Evolutionary conservation across 2,113 vertebrate species (phyloP).

Genomic region (Brachypodius melanocephalos): DNA sequence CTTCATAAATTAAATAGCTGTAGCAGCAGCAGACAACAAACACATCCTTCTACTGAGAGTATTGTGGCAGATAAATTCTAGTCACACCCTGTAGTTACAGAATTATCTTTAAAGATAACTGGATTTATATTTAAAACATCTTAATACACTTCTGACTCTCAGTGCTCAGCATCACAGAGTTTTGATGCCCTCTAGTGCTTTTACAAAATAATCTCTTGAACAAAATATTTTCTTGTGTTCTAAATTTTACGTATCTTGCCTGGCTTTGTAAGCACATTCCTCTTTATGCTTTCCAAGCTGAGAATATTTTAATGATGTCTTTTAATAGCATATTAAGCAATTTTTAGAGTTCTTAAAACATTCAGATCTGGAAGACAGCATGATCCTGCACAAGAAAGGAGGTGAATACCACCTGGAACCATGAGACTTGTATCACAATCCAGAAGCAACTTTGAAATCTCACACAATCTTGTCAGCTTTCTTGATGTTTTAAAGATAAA

Average conservation of each 20-base stretch:
- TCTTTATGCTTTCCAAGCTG: neutral
- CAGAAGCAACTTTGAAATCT: neutral
- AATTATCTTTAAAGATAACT: neutral
- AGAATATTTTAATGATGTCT: neutral
- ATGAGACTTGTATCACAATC: neutral
- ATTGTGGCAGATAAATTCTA: neutral
- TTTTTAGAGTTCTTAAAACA: neutral
- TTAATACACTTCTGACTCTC: neutral
- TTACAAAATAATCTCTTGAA: neutral
- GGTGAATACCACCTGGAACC: neutral
- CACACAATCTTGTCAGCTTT: neutral
- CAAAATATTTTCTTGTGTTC: neutral
- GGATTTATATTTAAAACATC: neutral
- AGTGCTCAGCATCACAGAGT: neutral
- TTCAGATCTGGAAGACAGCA: neutral
- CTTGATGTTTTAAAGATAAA: neutral
- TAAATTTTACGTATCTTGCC: neutral
- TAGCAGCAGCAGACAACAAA: neutral
- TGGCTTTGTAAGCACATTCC: neutral
- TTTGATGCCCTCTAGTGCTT: slow-evolving; percentile 63
- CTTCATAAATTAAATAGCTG: neutral
- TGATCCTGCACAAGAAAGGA: neutral
- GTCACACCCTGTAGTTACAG: neutral
- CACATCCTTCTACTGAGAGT: neutral
- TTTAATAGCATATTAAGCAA: neutral